Conservation (phyloP, 2,113 vertebrate species). For the Cygnus buccinator region DNA sequence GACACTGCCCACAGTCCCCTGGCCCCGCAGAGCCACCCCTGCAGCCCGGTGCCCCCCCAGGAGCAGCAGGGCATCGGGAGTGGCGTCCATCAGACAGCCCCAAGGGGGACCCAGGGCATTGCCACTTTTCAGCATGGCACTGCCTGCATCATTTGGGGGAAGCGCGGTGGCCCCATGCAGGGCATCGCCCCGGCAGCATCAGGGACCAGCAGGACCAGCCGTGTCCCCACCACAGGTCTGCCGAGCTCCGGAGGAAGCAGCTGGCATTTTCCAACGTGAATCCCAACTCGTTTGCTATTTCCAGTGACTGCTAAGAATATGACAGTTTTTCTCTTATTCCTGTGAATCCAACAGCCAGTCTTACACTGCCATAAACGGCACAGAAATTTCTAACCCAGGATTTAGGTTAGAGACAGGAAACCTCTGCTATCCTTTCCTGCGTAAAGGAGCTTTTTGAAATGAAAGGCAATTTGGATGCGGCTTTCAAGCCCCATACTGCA, state of each 20-base stretch:
- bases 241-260: neutral
- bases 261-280: neutral
- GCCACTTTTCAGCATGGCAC: no score
- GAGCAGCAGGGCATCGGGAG: no score
- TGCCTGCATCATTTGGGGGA: no score
- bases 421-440: neutral
- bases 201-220: no score
- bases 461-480: neutral
- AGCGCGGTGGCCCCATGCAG: no score
- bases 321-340: neutral
- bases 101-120: no score
- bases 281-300: neutral
- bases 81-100: no score
- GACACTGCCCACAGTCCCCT: neutral
- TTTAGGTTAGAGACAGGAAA: slow-evolving; percentile 30
- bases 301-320: slow-evolving; percentile 26
- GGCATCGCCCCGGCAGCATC: no score
- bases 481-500: neutral
- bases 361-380: slow-evolving; percentile 3
- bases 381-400: neutral
- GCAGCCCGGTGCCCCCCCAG: no score
- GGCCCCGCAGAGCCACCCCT: neutral
- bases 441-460: neutral
- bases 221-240: neutral
- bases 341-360: neutral